These are phyloP conservation scores for Lepilemur septentrionalis DNA, from an alignment of 2,797 vertebrate genomes.

Conservation along the genomic window DNA sequence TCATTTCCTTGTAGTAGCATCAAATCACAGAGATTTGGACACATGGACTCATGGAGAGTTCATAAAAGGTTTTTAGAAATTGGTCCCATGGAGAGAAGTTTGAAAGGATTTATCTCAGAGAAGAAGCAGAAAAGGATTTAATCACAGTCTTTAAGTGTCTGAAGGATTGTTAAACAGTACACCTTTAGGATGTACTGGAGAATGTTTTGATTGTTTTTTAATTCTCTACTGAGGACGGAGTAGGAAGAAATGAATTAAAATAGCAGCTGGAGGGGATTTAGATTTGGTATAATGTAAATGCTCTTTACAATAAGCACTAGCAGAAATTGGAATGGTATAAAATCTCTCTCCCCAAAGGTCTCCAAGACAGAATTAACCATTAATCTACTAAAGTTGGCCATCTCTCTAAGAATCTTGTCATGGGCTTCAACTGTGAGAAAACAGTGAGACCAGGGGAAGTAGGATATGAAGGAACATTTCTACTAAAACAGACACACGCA, in stretches of 20 bases:
- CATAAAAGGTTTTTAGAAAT: not conserved
- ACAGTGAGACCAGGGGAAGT: not conserved
- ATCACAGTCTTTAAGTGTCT: not conserved
- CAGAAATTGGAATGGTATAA: not conserved
- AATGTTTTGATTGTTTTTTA: constrained; percentile 2
- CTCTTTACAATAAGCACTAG: not conserved
- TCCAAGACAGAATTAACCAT: not conserved
- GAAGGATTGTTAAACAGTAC: constrained; percentile 1
- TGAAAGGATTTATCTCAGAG: constrained; percentile 31
- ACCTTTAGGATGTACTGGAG: not conserved
- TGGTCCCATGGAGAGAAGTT: not conserved
- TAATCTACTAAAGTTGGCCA: not conserved
- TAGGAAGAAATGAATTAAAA: constrained; percentile 36
- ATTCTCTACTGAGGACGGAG: constrained; percentile 8
- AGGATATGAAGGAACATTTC: not conserved
- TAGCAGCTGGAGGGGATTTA: constrained; percentile 25
- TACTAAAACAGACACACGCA: not conserved
- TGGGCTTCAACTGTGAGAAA: not conserved
- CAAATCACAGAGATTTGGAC: not conserved
- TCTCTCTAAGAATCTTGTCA: not conserved
- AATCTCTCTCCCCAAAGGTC: not conserved
- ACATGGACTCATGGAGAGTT: not conserved
- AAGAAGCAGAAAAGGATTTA: not conserved
- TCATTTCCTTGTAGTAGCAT: not conserved
- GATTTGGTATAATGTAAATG: not conserved